phyloP scores from a whole-genome alignment of 1,140 invertebrate genomes.

The Monochamus saltuarius region DNA sequence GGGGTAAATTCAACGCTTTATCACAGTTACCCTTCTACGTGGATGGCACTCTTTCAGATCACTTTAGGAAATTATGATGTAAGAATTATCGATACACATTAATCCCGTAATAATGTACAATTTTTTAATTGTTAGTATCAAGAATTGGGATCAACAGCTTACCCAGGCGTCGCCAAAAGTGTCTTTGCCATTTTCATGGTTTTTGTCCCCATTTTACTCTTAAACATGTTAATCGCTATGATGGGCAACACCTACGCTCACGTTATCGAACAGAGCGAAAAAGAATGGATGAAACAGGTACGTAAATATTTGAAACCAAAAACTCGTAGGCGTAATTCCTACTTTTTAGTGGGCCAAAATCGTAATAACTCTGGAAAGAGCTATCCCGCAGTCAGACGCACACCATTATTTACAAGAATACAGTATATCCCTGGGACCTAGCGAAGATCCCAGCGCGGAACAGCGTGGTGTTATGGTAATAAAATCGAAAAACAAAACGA shows the following conservation, averaged over 20 bases:
- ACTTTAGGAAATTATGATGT: constrained; percentile 98
- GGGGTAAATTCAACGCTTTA: constrained; percentile 76
- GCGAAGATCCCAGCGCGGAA: constrained; percentile 76
- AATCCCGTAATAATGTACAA: no score
- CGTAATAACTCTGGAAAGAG: constrained; percentile 91
- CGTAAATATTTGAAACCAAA: constrained; percentile 8
- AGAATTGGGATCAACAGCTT: constrained; percentile 84
- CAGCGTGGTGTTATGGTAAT: constrained; percentile 96
- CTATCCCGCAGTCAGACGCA: constrained; percentile 84
- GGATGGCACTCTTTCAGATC: constrained; percentile 98
- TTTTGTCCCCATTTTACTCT: constrained; percentile 90
- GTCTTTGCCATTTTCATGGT: constrained; percentile 98
- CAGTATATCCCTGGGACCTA: constrained; percentile 85
- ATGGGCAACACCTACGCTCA: constrained; percentile 99
- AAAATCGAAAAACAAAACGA: constrained; percentile 94
- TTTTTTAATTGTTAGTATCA: no score
- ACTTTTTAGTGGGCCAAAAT: constrained; percentile 92
- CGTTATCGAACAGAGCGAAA: constrained; percentile 96
- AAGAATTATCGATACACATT: constrained; percentile 54
- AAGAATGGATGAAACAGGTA: constrained; percentile 98
- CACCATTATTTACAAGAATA: constrained; percentile 92
- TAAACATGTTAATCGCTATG: constrained; percentile 99
- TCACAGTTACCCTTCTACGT: constrained; percentile 84
- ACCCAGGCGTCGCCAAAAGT: constrained; percentile 87
- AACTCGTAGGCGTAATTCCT: background rate